Percentiles rank a stretch among this genome's conserved stretches.
Conservation (phyloP, 1,140 invertebrate species). For the Panulirus ornatus region DNA sequence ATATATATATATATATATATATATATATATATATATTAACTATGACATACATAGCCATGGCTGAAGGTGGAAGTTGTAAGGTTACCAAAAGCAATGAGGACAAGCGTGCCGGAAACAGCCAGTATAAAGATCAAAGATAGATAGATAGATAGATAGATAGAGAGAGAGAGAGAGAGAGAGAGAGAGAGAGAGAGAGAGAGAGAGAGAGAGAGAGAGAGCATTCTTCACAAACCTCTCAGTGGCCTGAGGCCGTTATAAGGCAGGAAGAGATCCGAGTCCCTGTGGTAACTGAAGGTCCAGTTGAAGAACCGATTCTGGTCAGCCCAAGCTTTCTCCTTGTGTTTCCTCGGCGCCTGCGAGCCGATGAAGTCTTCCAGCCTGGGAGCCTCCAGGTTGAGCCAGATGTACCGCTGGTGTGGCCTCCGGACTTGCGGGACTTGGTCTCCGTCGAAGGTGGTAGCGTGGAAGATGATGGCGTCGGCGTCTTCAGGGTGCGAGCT, state of each 20-base stretch:
- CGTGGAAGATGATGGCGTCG: constrained; percentile 58
- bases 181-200: constrained; percentile 16
- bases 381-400: constrained; percentile 52
- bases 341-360: background rate
- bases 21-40: too few species aligned
- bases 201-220: background rate
- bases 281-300: constrained; percentile 78
- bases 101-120: too few species aligned
- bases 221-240: background rate
- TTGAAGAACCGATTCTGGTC: constrained; percentile 76
- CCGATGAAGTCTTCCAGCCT: background rate
- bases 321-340: background rate
- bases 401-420: constrained; percentile 47
- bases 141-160: too few species aligned
- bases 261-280: constrained; percentile 76
- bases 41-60: background rate
- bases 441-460: background rate
- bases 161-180: constrained; percentile 41
- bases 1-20: constrained; percentile 29
- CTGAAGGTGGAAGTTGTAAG: too few species aligned
- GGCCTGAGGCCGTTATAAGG: constrained; percentile 33
- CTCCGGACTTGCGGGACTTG: constrained; percentile 11
- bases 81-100: too few species aligned
- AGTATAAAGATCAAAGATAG: too few species aligned
- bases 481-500: constrained; percentile 29